Conservation (phyloP, 2,113 vertebrate species). For the Candoia aspera region DNA sequence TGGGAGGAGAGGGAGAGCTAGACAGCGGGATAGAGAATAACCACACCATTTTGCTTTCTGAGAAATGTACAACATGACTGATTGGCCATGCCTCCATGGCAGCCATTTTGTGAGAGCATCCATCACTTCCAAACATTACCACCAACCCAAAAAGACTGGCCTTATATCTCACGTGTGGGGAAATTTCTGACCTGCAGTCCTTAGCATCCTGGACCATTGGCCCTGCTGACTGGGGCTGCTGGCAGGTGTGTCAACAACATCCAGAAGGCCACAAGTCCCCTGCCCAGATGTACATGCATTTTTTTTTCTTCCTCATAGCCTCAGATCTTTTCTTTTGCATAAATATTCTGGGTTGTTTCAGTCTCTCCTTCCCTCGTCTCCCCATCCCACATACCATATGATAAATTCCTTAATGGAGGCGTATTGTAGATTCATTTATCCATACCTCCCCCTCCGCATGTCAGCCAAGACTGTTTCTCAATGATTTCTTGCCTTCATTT, state of each 20-base stretch:
- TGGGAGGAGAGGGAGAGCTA: background rate
- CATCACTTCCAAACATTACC: background rate
- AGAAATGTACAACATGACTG: background rate
- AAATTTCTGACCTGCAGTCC: background rate
- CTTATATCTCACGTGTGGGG: background rate
- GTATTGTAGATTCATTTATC: background rate
- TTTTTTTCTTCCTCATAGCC: background rate
- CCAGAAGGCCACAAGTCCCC: background rate
- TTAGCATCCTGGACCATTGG: background rate
- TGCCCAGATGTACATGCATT: background rate
- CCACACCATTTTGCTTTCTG: background rate
- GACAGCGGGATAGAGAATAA: background rate
- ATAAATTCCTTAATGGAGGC: slow-evolving; percentile 3
- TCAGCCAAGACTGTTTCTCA: slow-evolving; percentile 23
- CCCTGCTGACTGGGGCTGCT: background rate
- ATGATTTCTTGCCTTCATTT: slow-evolving; percentile 55
- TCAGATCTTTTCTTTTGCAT: background rate
- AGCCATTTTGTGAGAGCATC: background rate
- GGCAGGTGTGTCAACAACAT: background rate
- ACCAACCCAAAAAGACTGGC: background rate
- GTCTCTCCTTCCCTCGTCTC: background rate
- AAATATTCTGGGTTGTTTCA: background rate
- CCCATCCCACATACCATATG: background rate
- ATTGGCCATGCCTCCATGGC: background rate
- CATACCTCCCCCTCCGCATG: background rate